Percentiles rank a stretch among this genome's conserved stretches.
Evolutionary conservation across 1,140 invertebrate species (phyloP).

Genomic region (Drosophila watanabei): DNA sequence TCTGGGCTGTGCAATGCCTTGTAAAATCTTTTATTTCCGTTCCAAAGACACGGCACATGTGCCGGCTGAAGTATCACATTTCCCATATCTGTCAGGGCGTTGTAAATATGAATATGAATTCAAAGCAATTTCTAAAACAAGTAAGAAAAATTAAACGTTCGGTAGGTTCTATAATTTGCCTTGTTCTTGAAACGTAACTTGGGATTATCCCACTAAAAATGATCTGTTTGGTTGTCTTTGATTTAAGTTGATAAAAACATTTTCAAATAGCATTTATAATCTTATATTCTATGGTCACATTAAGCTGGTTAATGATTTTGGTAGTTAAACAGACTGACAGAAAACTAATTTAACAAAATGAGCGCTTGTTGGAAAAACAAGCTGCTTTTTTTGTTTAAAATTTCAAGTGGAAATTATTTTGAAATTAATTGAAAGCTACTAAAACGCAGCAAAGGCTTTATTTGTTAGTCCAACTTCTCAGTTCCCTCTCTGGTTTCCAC

Average conservation of each 20-base stretch:
- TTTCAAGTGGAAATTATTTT: slow-evolving; percentile 43
- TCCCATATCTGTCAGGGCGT: slow-evolving; percentile 22
- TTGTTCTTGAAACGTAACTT: not conserved
- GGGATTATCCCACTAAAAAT: not conserved
- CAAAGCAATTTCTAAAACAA: slow-evolving; percentile 21
- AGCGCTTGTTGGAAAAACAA: not conserved
- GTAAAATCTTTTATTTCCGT: slow-evolving; percentile 78
- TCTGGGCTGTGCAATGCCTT: slow-evolving; percentile 63
- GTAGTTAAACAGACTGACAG: slow-evolving; percentile 2
- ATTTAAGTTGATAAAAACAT: not conserved
- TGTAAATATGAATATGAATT: slow-evolving; percentile 75
- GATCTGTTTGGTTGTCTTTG: not conserved
- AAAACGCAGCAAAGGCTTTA: slow-evolving; percentile 38
- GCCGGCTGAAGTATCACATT: slow-evolving; percentile 50
- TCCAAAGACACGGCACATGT: slow-evolving; percentile 43
- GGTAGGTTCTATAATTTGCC: not conserved
- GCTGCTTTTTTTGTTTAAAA: not conserved
- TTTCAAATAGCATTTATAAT: not conserved
- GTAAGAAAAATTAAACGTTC: not conserved
- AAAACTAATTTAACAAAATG: slow-evolving; percentile 10
- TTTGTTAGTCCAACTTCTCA: slow-evolving; percentile 7
- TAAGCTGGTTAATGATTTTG: too few species aligned
- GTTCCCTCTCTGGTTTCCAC: not conserved
- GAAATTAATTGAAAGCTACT: slow-evolving; percentile 70
- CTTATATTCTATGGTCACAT: too few species aligned